A percentile compares a stretch with the other conserved stretches of the same genome.
phyloP scores from a whole-genome alignment of 2,113 vertebrate species.

The Baryphthengus martii region DNA sequence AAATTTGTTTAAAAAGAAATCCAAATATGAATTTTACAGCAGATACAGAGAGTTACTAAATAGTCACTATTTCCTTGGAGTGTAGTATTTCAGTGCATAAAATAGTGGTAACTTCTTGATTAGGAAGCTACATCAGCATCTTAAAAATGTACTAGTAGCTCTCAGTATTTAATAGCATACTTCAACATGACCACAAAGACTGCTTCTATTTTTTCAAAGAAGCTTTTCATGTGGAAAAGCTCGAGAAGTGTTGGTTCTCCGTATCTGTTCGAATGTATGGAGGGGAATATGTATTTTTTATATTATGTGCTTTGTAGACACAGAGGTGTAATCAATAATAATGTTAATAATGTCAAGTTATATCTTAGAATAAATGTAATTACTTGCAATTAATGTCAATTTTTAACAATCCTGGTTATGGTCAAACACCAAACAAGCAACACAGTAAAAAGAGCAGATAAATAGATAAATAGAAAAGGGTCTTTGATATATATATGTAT shows the following conservation, averaged over 20 bases:
- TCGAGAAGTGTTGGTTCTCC: background rate
- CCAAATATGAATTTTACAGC: background rate
- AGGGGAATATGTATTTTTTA: background rate
- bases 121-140: background rate
- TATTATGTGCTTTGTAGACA: slow-evolving; percentile 4
- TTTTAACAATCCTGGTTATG: background rate
- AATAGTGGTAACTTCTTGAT: background rate
- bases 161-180: background rate
- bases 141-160: background rate
- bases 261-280: background rate
- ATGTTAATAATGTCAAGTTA: background rate
- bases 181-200: background rate
- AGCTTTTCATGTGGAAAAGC: background rate
- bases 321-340: background rate
- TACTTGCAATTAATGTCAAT: background rate
- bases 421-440: background rate
- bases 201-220: background rate
- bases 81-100: background rate
- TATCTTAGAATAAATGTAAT: slow-evolving; percentile 33
- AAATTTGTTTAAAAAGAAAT: background rate
- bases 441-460: background rate
- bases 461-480: background rate
- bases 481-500: background rate
- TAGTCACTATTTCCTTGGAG: background rate
- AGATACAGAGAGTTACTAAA: background rate